Conservation (phyloP, 1,140 invertebrate genomes). For the Cotesia typhae region DNA sequence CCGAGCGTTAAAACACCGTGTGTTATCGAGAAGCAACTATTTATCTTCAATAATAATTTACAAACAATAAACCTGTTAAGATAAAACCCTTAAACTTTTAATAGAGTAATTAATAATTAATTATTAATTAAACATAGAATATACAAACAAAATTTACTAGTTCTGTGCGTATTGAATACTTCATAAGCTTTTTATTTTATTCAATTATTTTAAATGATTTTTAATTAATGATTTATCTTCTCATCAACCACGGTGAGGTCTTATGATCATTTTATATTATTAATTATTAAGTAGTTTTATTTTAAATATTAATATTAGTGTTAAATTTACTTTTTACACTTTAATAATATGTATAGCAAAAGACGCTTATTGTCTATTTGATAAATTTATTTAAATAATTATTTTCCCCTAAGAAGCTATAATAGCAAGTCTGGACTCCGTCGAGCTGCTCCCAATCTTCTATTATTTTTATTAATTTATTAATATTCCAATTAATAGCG, state of each 20-base stretch:
- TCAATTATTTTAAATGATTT: constrained; percentile 10
- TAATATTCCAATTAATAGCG: constrained; percentile 36
- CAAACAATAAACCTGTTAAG: not conserved
- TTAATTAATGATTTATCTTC: constrained; percentile 22
- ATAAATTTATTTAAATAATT: constrained; percentile 22
- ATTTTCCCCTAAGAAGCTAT: constrained; percentile 39
- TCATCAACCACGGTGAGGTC: constrained; percentile 8
- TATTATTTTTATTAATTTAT: constrained; percentile 17
- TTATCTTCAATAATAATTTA: constrained; percentile 2
- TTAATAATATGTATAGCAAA: constrained; percentile 41
- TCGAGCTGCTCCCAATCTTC: constrained; percentile 45
- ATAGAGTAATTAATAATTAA: not conserved
- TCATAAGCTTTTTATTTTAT: too few relatives aligned
- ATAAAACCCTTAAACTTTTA: not conserved
- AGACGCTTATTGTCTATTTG: constrained; percentile 37
- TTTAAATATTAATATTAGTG: not conserved
- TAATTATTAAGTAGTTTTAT: not conserved
- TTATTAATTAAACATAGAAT: not conserved
- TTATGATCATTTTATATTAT: constrained; percentile 12
- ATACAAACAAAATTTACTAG: not conserved
- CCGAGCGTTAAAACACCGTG: constrained; percentile 16
- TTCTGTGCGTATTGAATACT: constrained; percentile 9
- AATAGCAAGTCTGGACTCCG: constrained; percentile 48
- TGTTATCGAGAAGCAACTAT: not conserved
- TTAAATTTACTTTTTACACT: constrained; percentile 33